These are phyloP conservation scores for Eudyptes chrysolophus DNA, from an alignment of 2,113 vertebrate species.

Conservation along the genomic window DNA sequence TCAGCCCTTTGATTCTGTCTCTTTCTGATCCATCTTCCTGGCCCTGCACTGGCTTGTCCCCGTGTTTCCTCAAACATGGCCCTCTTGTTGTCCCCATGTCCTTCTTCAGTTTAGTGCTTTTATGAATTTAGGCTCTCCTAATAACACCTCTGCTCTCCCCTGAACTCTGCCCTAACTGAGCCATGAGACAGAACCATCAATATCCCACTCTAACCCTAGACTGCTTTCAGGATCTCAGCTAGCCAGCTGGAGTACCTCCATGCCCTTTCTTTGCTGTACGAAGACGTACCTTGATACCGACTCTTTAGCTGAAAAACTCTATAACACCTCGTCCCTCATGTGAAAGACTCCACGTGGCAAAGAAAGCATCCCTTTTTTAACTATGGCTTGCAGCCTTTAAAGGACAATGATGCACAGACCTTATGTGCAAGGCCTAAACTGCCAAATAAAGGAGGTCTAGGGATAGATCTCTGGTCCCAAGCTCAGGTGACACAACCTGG, in stretches of 20 bases:
- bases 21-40: neutral
- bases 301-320: neutral
- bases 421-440: neutral
- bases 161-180: neutral
- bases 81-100: neutral
- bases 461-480: neutral
- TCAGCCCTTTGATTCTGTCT: neutral
- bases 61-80: neutral
- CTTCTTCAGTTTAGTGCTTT: neutral
- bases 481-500: neutral
- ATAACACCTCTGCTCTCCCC: neutral
- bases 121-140: neutral
- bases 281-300: neutral
- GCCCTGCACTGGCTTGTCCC: neutral
- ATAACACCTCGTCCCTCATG: rapidly evolving
- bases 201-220: neutral
- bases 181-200: neutral
- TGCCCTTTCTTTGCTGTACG: neutral
- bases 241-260: neutral
- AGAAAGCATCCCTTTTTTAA: neutral
- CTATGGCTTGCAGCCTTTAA: neutral
- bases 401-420: neutral
- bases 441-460: neutral
- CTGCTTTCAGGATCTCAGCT: neutral
- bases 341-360: neutral